A percentile compares a stretch with the other conserved stretches of the same genome.
Evolutionary conservation across 1,140 invertebrate species (phyloP).

Genomic region (Calosoma granatense): DNA sequence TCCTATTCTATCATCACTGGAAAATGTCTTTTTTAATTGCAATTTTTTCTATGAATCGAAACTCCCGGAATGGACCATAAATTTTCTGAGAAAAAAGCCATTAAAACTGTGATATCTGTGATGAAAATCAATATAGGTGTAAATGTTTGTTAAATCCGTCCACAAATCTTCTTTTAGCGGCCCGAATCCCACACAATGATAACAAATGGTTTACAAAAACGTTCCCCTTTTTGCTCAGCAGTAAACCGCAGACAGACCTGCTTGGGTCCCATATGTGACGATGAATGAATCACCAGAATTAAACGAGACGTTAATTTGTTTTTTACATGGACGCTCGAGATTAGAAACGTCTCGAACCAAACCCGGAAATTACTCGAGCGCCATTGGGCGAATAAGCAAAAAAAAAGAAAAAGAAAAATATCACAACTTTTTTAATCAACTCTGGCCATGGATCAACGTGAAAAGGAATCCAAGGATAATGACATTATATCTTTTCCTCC

Average conservation of each 20-base stretch:
- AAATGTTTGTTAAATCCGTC: neutral
- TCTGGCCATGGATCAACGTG: neutral
- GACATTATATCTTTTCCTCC: neutral
- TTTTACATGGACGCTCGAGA: neutral
- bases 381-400: neutral
- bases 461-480: neutral
- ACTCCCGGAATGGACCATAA: no score
- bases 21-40: no score
- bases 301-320: neutral
- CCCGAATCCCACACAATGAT: neutral
- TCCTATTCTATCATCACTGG: no score
- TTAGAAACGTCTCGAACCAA: no score
- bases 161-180: neutral
- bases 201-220: no score
- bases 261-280: neutral
- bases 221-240: no score
- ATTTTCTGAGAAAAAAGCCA: no score
- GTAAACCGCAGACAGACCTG: neutral
- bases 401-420: no score
- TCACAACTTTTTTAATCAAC: neutral
- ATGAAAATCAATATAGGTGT: neutral
- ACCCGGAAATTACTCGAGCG: neutral
- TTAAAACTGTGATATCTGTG: no score
- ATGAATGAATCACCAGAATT: neutral
- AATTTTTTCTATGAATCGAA: no score